Evolutionary conservation across 2,113 vertebrate genomes (phyloP), one percentile per base, ranked within the genome.

Genomic region (Nyctereutes procyonoides): DNA sequence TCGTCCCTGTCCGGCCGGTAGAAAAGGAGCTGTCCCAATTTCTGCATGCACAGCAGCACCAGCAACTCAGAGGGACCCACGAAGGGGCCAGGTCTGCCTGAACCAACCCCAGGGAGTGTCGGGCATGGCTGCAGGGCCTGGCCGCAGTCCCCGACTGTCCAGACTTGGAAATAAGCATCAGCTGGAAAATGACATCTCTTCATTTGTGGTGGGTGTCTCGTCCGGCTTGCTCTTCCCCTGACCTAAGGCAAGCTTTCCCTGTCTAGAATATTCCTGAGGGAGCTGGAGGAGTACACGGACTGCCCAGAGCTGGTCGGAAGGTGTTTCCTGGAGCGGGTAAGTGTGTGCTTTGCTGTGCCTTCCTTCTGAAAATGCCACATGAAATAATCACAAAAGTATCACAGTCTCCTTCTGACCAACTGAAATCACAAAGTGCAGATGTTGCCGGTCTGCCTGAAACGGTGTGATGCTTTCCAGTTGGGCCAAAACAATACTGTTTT

Each of bases 261-360:
- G 96, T 87, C 3, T 63, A 99, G 99, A 97, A 99, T 99, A 76
- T 99, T 99, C 95, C 98, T 99, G 96, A 98, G 99, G 98, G 99
- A 99, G 98, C 97, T 99, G 92, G 99, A 99, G 98, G 98, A 99
- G 92, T 99, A 99, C 83, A 97, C 99, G 2, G 99, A 99, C 98
- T 99, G 99, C 95, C 99, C 99, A 60, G 99, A 99, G 98, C 96
- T 99, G 55, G 99, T 99, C 22, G 99, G 99, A 69, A 98, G 99
- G 71, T 99, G 99, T 98, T 99, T 99, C 96, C 98, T 99, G 32
- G 99, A 99, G 98, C 98, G 99, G 99, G 99, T 99, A 97, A 67
- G 99, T 98, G 63, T 43, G 5, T 53, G 6, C 43, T 20, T 60
- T 35, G 19, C 26, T 1, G 2, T 11, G 19, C 7, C 15, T 22